Evolutionary conservation across 23 tunicate genomes (phyloP).

Genomic region (Halocynthia roretzi): DNA sequence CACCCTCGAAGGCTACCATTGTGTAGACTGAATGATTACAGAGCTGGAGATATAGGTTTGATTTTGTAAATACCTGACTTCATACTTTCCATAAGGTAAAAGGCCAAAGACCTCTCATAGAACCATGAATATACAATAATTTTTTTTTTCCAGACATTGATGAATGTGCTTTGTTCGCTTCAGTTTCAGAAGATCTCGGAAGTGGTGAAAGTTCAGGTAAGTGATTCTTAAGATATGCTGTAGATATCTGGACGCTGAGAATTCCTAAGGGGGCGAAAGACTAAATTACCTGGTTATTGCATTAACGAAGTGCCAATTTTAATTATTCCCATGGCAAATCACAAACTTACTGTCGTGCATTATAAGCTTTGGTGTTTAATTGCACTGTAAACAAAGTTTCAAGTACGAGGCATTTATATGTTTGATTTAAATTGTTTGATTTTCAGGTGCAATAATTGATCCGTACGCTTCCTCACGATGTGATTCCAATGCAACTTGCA

Average conservation of each 20-base stretch:
- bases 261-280: not conserved
- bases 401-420: not conserved
- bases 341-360: too few relatives aligned
- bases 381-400: too few relatives aligned
- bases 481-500: not conserved
- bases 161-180: slow-evolving; percentile 1
- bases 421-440: not conserved
- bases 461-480: not conserved
- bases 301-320: too few relatives aligned
- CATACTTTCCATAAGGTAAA: too few relatives aligned
- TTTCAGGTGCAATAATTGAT: not conserved
- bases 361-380: not conserved
- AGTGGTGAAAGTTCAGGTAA: not conserved
- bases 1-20: too few relatives aligned
- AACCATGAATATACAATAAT: not conserved
- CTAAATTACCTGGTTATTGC: too few relatives aligned
- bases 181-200: not conserved
- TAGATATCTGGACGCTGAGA: not conserved
- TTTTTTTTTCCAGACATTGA: slow-evolving; percentile 3
- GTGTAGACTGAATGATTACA: too few relatives aligned
- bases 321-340: too few relatives aligned
- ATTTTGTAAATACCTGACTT: too few relatives aligned
- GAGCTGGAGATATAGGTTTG: too few relatives aligned
- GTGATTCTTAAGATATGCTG: not conserved
- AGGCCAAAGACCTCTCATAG: too few relatives aligned